These are phyloP conservation scores for Strigamia transsilvanica DNA, from an alignment of 2,888 invertebrate species.

Conservation along the genomic window DNA sequence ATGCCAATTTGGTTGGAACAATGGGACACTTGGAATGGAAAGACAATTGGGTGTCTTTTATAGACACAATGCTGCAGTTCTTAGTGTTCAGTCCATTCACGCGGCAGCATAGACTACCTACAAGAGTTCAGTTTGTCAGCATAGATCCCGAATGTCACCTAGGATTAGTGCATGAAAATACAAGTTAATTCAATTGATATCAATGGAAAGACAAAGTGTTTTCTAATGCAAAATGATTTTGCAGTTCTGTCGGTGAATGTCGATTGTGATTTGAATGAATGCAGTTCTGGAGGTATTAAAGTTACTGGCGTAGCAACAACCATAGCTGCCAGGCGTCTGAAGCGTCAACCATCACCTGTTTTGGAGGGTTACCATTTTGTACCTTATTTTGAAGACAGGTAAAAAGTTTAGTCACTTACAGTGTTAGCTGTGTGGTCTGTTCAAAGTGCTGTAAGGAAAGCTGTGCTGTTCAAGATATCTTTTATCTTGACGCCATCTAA, in stretches of 20 bases:
- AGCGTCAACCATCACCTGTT: neutral
- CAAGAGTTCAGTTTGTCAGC: neutral
- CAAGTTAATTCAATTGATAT: neutral
- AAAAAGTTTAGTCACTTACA: neutral
- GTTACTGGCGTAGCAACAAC: neutral
- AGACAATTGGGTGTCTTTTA: constrained; percentile 14
- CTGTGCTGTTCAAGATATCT: too few species aligned
- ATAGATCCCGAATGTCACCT: neutral
- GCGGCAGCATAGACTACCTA: neutral
- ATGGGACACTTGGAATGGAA: constrained; percentile 20
- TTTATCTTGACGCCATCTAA: too few species aligned
- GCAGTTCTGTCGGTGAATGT: neutral
- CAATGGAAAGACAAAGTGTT: too few species aligned
- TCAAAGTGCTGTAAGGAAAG: too few species aligned
- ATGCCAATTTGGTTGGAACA: constrained; percentile 57
- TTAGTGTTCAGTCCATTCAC: neutral
- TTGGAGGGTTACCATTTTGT: constrained; percentile 39
- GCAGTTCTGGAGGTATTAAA: constrained; percentile 16
- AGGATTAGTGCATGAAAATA: neutral
- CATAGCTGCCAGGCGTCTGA: neutral
- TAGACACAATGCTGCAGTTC: constrained; percentile 44
- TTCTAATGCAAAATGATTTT: neutral
- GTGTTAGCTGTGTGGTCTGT: too few species aligned
- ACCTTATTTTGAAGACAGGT: constrained; percentile 37
- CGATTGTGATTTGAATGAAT: neutral